Percentiles rank a stretch among this genome's conserved stretches.
Evolutionary conservation across 30 jellyfish, hydroid and myxozoan genomes (phyloP).

Genomic region (Pelagia noctiluca): DNA sequence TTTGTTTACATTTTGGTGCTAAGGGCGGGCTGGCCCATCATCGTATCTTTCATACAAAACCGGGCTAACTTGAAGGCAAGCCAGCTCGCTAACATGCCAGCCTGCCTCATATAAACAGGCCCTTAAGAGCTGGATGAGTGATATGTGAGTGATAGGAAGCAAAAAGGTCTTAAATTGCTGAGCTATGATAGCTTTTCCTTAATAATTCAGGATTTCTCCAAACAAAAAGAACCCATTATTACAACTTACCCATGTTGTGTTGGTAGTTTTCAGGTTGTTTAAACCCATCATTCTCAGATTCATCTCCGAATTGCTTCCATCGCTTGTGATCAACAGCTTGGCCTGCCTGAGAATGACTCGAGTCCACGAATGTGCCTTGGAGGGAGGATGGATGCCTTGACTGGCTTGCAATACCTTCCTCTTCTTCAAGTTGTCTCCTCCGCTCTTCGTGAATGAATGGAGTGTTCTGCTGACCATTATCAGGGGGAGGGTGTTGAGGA

Average conservation of each 20-base stretch:
- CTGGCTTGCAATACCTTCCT: background rate
- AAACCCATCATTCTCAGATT: background rate
- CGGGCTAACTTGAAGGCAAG: no score
- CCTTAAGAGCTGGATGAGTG: no score
- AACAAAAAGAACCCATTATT: no score
- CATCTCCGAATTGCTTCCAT: constrained; percentile 62
- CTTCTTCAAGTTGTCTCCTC: constrained; percentile 16
- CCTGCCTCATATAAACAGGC: no score
- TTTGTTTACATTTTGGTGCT: no score
- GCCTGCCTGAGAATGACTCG: background rate
- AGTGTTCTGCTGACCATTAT: background rate
- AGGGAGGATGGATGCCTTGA: background rate
- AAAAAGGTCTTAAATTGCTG: no score
- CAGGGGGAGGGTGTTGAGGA: constrained; percentile 60
- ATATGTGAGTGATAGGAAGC: no score
- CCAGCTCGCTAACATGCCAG: no score
- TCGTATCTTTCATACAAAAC: no score
- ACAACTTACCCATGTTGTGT: background rate
- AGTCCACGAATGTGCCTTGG: background rate
- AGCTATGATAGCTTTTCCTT: no score
- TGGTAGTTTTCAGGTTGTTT: background rate
- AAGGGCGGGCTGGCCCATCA: no score
- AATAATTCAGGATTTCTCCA: no score
- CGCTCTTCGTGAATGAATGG: constrained; percentile 60
- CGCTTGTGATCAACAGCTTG: constrained; percentile 9